A percentile compares a stretch with the other conserved stretches of the same genome.
phyloP scores from a whole-genome alignment of 2,113 vertebrate species.

The Psittacara wagleri region DNA sequence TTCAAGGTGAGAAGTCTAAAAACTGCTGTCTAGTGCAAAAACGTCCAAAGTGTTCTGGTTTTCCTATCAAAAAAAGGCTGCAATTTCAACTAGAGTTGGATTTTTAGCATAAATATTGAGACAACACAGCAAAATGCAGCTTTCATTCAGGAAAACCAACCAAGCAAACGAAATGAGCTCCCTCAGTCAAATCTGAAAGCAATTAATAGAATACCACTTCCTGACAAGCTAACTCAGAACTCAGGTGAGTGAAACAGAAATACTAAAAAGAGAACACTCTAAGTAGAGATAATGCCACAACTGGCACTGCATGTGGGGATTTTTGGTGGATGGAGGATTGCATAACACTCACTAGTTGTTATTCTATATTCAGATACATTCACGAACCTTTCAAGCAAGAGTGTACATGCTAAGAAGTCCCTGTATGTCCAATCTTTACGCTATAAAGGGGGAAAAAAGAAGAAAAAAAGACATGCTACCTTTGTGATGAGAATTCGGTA shows the following conservation, averaged over 20 bases:
- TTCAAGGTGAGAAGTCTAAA: neutral
- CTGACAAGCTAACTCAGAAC: neutral
- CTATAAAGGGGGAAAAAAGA: fast-evolving
- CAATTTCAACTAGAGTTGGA: neutral
- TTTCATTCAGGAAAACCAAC: neutral
- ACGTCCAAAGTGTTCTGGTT: neutral
- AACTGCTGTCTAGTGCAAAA: neutral
- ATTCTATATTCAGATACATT: neutral
- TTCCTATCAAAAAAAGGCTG: neutral
- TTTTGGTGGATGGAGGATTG: neutral
- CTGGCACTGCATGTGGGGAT: fast-evolving
- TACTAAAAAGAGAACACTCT: neutral
- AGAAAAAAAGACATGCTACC: constrained; percentile 70
- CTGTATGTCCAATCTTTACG: neutral
- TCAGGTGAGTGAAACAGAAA: neutral
- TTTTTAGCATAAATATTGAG: neutral
- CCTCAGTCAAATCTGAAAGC: neutral
- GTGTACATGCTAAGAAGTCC: fast-evolving
- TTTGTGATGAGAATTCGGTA: constrained; percentile 98
- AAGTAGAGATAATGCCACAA: neutral
- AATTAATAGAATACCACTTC: neutral
- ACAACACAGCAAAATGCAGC: neutral
- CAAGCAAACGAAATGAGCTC: neutral
- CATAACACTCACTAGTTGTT: neutral
- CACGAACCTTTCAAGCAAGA: neutral